phyloP scores from a whole-genome alignment of 2,888 invertebrate species.

The Campoplex nolae region DNA sequence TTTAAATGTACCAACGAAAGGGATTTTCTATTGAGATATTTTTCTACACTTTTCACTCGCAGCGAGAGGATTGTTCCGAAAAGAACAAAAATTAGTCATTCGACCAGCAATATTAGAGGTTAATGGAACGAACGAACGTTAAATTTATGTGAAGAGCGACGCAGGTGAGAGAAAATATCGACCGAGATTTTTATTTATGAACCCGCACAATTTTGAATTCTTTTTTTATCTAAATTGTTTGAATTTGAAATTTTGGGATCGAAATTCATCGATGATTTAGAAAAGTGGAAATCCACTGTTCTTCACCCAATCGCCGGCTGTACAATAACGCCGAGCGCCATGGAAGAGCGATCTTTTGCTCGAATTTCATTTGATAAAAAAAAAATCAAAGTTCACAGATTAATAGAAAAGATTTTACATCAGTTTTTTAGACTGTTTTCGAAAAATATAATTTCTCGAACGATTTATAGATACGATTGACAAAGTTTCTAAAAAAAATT shows the following conservation, averaged over 20 bases:
- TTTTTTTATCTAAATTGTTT: not conserved
- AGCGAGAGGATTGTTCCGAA: not conserved
- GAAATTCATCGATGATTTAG: too few species aligned
- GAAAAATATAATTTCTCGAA: not conserved
- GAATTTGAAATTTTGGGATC: too few species aligned
- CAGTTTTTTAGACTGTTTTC: not conserved
- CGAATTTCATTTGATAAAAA: too few species aligned
- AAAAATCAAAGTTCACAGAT: not conserved
- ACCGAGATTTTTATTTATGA: conserved; percentile 47
- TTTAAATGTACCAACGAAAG: conserved; percentile 12
- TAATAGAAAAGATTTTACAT: not conserved
- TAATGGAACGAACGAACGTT: conserved; percentile 11
- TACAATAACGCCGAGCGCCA: too few species aligned
- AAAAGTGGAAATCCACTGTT: too few species aligned
- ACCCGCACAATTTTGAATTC: conserved; percentile 12
- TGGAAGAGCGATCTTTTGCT: too few species aligned
- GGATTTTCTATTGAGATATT: conserved; percentile 33
- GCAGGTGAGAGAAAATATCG: not conserved
- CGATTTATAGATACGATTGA: not conserved
- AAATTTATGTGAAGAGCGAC: not conserved
- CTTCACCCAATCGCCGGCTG: too few species aligned
- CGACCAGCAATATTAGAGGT: conserved; percentile 34
- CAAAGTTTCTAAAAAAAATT: too few species aligned
- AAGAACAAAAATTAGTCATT: conserved; percentile 60
- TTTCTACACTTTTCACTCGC: not conserved